Evolutionary conservation across 1,140 invertebrate species (phyloP).

Genomic region (Archegozetes longisetosus): DNA sequence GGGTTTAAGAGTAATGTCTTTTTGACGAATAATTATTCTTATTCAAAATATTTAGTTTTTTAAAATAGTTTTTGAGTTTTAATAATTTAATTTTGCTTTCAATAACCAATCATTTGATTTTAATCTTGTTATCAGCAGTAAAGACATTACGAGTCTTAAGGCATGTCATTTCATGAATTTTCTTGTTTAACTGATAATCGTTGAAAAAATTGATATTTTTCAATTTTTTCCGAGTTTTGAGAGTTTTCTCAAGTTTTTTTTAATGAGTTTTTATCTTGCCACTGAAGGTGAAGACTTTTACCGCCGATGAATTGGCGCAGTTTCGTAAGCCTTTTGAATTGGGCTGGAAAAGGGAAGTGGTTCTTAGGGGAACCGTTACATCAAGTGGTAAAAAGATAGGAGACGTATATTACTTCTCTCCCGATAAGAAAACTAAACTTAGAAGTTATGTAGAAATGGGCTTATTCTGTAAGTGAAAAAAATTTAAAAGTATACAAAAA

Average conservation of each 20-base stretch:
- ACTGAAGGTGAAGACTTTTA: slow-evolving; percentile 5
- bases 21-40: too few species aligned
- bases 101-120: not conserved
- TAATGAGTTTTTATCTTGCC: not conserved
- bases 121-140: not conserved
- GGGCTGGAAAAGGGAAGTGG: slow-evolving; percentile 17
- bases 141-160: not conserved
- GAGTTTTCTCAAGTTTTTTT: not conserved
- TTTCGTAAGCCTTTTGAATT: slow-evolving; percentile 13
- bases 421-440: slow-evolving; percentile 11
- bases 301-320: not conserved
- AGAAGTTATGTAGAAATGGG: slow-evolving; percentile 15
- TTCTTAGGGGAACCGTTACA: not conserved
- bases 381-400: slow-evolving; percentile 13
- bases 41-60: too few species aligned
- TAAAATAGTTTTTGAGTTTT: too few species aligned
- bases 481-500: too few species aligned
- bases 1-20: not conserved
- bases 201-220: not conserved
- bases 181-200: not conserved
- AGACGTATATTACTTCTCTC: slow-evolving; percentile 16
- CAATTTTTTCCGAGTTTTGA: not conserved
- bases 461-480: too few species aligned
- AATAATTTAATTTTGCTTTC: too few species aligned
- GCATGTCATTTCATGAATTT: not conserved